Evolutionary conservation across 92 coral and sea anemone species (phyloP).

Genomic region (Epizoanthus illoricatus): DNA sequence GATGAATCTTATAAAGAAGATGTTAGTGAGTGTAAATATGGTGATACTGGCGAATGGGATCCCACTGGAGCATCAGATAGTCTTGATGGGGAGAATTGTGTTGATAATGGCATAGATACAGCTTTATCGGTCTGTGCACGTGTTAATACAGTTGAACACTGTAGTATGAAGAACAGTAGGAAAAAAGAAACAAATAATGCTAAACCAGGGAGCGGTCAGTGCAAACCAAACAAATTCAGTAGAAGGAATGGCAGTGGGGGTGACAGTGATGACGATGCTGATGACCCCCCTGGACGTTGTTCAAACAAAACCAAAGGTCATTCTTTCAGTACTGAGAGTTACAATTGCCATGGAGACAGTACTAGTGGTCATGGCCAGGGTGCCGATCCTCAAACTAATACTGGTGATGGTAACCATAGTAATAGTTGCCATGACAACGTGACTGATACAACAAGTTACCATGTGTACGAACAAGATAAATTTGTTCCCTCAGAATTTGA

Average conservation of each 20-base stretch:
- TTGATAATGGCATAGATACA: neutral
- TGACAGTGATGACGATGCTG: slow-evolving; percentile 1
- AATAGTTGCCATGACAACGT: neutral
- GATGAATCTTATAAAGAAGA: slow-evolving; percentile 3
- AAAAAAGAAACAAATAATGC: neutral
- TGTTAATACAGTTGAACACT: neutral
- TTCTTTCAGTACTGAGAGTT: neutral
- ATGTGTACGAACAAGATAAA: neutral
- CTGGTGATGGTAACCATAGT: slow-evolving; percentile 35
- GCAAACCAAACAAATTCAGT: slow-evolving; percentile 1
- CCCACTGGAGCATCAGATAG: neutral
- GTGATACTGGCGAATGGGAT: neutral
- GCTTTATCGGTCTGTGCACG: slow-evolving; percentile 23
- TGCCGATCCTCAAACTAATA: neutral
- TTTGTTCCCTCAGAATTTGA: neutral
- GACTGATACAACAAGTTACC: neutral
- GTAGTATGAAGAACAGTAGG: neutral
- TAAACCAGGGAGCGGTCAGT: neutral
- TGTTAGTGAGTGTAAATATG: neutral
- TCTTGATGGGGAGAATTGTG: neutral
- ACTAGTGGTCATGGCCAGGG: neutral
- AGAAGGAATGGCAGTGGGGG: neutral
- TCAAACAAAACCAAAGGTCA: neutral
- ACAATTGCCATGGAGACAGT: neutral
- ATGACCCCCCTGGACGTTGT: neutral